These are phyloP conservation scores for Campaea margaritaria DNA, from an alignment of 2,888 invertebrate genomes.

Conservation along the genomic window DNA sequence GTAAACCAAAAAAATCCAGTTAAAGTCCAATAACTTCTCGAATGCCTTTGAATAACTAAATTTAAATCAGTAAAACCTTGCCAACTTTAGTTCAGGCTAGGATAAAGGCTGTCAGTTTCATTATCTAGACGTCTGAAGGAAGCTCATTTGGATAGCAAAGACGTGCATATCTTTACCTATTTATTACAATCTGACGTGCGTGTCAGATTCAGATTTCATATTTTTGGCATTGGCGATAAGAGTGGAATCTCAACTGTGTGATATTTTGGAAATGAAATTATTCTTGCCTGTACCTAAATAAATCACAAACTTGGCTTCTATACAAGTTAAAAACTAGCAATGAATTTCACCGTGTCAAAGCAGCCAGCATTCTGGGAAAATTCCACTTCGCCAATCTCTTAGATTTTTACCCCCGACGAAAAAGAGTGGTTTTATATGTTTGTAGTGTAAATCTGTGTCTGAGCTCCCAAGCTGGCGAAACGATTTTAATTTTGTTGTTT, in stretches of 20 bases:
- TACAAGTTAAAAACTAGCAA: too few species aligned
- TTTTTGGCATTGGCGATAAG: conserved; percentile 16
- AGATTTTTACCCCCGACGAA: too few species aligned
- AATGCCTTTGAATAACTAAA: conserved; percentile 15
- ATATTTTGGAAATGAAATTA: neutral
- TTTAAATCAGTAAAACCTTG: conserved; percentile 30
- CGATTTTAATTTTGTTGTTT: too few species aligned
- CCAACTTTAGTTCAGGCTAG: conserved; percentile 18
- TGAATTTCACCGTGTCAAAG: too few species aligned
- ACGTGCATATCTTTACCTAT: conserved; percentile 36
- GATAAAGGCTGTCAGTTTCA: conserved; percentile 36
- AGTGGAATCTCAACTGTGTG: neutral
- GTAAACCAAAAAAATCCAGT: too few species aligned
- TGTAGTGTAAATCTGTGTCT: too few species aligned
- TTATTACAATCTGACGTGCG: conserved; percentile 40
- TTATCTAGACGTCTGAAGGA: conserved; percentile 41
- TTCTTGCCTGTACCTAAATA: too few species aligned
- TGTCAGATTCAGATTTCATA: conserved; percentile 27
- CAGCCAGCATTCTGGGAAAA: too few species aligned
- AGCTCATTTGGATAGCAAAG: conserved; percentile 42
- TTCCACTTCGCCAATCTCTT: too few species aligned
- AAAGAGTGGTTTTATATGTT: too few species aligned
- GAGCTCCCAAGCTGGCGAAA: too few species aligned
- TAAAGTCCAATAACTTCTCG: conserved; percentile 11
- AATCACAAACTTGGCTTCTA: too few species aligned